A percentile compares a stretch with the other conserved stretches of the same genome.
Evolutionary conservation across 1,140 invertebrate species (phyloP).

Genomic region (Papilio aristodemus): DNA sequence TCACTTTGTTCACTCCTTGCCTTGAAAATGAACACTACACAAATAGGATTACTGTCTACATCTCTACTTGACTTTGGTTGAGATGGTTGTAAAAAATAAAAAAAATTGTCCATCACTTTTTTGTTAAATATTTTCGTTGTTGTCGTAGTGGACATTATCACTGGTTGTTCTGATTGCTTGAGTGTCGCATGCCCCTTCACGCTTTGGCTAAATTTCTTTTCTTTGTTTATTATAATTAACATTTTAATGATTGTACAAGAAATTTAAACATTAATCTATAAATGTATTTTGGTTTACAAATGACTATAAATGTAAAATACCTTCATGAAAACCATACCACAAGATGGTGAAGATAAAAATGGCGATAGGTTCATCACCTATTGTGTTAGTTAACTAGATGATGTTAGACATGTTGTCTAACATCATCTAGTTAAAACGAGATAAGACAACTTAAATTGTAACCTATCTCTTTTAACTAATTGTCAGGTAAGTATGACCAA

Average conservation of each 20-base stretch:
- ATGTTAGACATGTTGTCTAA: too few relatives aligned
- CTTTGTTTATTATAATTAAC: conserved; percentile 3
- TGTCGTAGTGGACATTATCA: conserved; percentile 40
- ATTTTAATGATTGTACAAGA: neutral
- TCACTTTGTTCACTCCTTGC: conserved; percentile 52
- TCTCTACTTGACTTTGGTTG: conserved; percentile 1
- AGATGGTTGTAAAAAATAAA: neutral
- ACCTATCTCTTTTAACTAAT: too few relatives aligned
- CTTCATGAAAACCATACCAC: too few relatives aligned
- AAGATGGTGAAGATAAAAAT: too few relatives aligned
- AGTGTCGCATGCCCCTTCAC: conserved; percentile 39
- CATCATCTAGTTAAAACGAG: too few relatives aligned
- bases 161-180: conserved; percentile 38
- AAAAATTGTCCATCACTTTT: neutral
- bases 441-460: too few relatives aligned
- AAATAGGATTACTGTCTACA: conserved; percentile 1
- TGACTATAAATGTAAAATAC: too few relatives aligned
- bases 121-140: neutral
- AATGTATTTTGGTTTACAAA: neutral
- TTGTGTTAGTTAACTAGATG: neutral
- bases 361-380: neutral
- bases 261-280: neutral
- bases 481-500: too few relatives aligned
- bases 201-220: conserved; percentile 36
- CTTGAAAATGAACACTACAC: conserved; percentile 51